Evolutionary conservation across 92 coral and sea anemone genomes (phyloP), one percentile per base, ranked within the genome.

Genomic region (Metridium senile): DNA sequence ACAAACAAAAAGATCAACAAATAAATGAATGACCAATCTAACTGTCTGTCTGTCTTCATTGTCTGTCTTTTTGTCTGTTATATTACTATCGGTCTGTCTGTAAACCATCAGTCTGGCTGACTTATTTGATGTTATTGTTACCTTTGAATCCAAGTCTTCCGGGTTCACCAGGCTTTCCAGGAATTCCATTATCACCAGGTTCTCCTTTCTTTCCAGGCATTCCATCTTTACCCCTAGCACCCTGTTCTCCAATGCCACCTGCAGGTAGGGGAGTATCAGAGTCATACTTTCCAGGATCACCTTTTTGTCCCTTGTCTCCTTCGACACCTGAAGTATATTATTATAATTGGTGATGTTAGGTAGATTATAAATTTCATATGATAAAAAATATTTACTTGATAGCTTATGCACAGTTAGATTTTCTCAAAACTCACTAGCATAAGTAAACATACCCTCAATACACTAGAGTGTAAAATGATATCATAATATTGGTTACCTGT

Each of bases 171-270:
- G 35, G 64, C 1, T 45, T 57, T 25, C 96, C 96, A 17, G 0
- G 2, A 1, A 35, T 1, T 7, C 97, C 97, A 19, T 74, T 33
- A 8, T 74, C 71, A 0, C 97, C 97, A n/a, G 34, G 58, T 1
- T 2, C 77, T 22, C 98, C 98, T 62, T 82, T 70, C 32, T 82
- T 33, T 52, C 95, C 98, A n/a, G 91, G 93, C 86, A 78, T 89
- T 31, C 95, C 95, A 35, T 57, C 21, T 61, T 46, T 85, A 22
- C 95, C 98, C 26, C 74, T 53, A 26, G 31, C 65, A 25, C 98
- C 98, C n/a, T 23, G 71, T 13, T 82, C 90, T 1, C 93, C 93
- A 18, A 67, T 74, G 2, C 23, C 49, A 1, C 83, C 87, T 25
- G 64, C 27, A 1, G 87, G 80, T 7, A 82, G 11, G 13, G 62